These are phyloP conservation scores for Zenarchopterus dispar DNA, from an alignment of 2,797 vertebrate species.

Conservation along the genomic window DNA sequence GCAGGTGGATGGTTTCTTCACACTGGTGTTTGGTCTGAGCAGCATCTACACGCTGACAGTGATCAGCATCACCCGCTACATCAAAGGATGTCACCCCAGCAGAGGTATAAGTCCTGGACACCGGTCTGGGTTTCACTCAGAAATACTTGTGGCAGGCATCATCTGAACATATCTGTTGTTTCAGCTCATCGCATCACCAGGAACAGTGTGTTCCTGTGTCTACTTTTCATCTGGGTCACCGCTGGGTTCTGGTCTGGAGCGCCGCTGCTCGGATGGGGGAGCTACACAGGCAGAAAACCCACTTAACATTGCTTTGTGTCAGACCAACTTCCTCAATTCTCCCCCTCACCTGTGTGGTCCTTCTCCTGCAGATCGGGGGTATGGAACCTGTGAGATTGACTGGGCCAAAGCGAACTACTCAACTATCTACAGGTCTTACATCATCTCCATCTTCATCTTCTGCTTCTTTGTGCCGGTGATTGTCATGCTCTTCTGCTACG, in stretches of 20 bases:
- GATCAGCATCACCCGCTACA: conserved; percentile 86
- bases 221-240: conserved; percentile 83
- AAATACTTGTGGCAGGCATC: neutral
- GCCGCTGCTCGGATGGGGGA: conserved; percentile 87
- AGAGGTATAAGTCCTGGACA: conserved; percentile 63
- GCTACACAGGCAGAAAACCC: conserved; percentile 81
- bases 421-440: conserved; percentile 81
- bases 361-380: conserved; percentile 78
- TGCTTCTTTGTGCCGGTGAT: conserved; percentile 83
- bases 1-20: conserved; percentile 88
- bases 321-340: neutral
- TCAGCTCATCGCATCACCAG: conserved; percentile 82
- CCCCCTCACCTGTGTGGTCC: neutral
- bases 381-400: conserved; percentile 86
- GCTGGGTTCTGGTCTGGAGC: conserved; percentile 87
- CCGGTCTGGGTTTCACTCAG: no score
- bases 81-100: conserved; percentile 83
- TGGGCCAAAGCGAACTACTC: conserved; percentile 86
- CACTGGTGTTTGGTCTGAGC: conserved; percentile 84
- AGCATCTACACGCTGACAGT: conserved; percentile 88
- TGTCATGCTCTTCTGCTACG: conserved; percentile 83
- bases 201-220: conserved; percentile 70
- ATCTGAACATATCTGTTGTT: conserved; percentile 11
- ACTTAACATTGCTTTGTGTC: no score
- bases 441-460: conserved; percentile 81